Conservation (phyloP, 2,888 invertebrate species). For the Drosophila borborema region DNA sequence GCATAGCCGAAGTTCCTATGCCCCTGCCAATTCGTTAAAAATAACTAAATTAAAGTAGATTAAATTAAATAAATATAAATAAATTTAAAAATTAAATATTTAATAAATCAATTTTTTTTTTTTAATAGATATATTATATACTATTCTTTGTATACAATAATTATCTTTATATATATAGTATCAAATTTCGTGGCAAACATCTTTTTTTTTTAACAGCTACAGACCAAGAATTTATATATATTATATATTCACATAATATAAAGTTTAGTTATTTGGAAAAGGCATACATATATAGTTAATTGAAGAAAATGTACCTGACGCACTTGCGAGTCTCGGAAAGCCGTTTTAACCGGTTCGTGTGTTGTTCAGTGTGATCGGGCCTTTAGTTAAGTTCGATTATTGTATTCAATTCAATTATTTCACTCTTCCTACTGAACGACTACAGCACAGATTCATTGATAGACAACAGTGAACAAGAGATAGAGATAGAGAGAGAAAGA, state of each 20-base stretch:
- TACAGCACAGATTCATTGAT: constrained; percentile 42
- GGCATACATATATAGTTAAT: constrained; percentile 35
- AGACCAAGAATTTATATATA: neutral
- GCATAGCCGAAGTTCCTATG: constrained; percentile 41
- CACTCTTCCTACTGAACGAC: constrained; percentile 29
- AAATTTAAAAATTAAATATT: too few relatives aligned
- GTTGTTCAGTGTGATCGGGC: constrained; percentile 35
- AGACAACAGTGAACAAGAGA: constrained; percentile 20
- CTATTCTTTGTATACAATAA: too few relatives aligned
- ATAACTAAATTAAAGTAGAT: neutral
- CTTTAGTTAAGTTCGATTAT: constrained; percentile 3
- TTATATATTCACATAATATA: neutral
- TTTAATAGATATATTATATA: too few relatives aligned
- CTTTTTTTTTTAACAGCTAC: neutral
- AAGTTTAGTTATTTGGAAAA: constrained; percentile 19
- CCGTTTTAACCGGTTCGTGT: constrained; percentile 36
- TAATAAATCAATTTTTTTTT: too few relatives aligned
- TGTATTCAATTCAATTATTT: constrained; percentile 4
- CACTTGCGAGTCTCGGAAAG: constrained; percentile 28
- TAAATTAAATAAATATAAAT: too few relatives aligned
- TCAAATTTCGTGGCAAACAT: neutral
- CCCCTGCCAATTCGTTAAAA: constrained; percentile 25
- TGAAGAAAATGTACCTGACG: constrained; percentile 49
- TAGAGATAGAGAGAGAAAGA: constrained; percentile 11
- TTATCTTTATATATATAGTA: too few relatives aligned